A percentile compares a stretch with the other conserved stretches of the same genome.
Conservation (phyloP, 2,113 vertebrate species). For the Psammodynastes pulverulentus region DNA sequence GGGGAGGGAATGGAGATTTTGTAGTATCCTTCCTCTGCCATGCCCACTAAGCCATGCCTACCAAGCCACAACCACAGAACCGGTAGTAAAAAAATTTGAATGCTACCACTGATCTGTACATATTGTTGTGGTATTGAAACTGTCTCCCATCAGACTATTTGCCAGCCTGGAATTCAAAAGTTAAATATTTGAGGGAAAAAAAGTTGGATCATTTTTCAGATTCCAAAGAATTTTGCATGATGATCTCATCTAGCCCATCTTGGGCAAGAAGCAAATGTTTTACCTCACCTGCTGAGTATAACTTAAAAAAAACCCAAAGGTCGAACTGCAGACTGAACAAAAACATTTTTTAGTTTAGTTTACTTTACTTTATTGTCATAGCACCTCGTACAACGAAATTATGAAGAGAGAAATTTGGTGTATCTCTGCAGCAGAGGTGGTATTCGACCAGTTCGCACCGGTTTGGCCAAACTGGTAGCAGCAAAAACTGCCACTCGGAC, state of each 20-base stretch:
- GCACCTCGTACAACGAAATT: too few species aligned
- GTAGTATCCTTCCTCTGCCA: too few species aligned
- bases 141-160: neutral
- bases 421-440: neutral
- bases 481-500: too few species aligned
- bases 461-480: too few species aligned
- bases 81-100: too few species aligned
- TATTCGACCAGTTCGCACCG: too few species aligned
- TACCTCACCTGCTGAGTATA: neutral
- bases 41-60: too few species aligned
- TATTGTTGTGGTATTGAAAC: neutral
- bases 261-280: neutral
- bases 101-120: too few species aligned
- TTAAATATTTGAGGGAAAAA: neutral
- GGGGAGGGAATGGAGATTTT: too few species aligned
- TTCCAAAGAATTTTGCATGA: neutral
- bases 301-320: neutral
- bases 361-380: too few species aligned
- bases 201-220: neutral
- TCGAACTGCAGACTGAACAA: neutral
- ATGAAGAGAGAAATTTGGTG: neutral
- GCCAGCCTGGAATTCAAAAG: neutral
- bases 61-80: too few species aligned
- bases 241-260: neutral
- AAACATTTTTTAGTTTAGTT: too few species aligned